These are phyloP conservation scores for Petrolisthes manimaculis DNA, from an alignment of 2,888 invertebrate genomes.

Conservation along the genomic window DNA sequence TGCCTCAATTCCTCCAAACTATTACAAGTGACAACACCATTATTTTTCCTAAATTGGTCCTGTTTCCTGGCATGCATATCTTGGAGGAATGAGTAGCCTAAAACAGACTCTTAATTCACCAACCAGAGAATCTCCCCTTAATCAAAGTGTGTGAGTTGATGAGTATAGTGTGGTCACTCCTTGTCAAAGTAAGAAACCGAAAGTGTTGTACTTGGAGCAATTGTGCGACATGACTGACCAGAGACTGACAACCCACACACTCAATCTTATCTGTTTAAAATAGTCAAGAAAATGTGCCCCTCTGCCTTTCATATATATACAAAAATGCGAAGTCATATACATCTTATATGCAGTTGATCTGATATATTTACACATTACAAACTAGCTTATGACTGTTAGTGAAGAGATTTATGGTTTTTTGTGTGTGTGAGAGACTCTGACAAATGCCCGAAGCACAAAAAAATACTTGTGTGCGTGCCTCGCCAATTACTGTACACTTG, in stretches of 20 bases:
- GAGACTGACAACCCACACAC: constrained; percentile 4
- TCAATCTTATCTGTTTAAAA: constrained; percentile 13
- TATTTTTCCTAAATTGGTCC: too few species aligned
- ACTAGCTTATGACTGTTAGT: neutral
- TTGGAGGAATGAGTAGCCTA: too few species aligned
- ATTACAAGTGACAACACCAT: too few species aligned
- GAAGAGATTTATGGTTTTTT: neutral
- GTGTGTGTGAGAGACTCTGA: neutral
- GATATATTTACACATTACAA: neutral
- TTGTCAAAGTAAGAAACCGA: constrained; percentile 6
- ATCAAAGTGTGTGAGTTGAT: constrained; percentile 9
- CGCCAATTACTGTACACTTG: neutral
- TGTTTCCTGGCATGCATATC: too few species aligned
- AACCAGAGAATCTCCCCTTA: neutral
- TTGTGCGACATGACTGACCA: constrained; percentile 7
- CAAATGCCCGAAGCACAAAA: neutral
- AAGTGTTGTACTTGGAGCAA: constrained; percentile 18
- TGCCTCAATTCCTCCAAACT: too few species aligned
- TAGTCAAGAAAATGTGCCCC: constrained; percentile 24
- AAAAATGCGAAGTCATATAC: constrained; percentile 19
- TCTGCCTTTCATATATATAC: constrained; percentile 25
- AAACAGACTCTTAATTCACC: too few species aligned
- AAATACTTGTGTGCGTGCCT: neutral
- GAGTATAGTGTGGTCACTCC: constrained; percentile 6
- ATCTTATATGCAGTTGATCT: constrained; percentile 28